These are phyloP conservation scores for Lepidotrigona ventralis DNA, from an alignment of 1,140 invertebrate species.

Conservation along the genomic window DNA sequence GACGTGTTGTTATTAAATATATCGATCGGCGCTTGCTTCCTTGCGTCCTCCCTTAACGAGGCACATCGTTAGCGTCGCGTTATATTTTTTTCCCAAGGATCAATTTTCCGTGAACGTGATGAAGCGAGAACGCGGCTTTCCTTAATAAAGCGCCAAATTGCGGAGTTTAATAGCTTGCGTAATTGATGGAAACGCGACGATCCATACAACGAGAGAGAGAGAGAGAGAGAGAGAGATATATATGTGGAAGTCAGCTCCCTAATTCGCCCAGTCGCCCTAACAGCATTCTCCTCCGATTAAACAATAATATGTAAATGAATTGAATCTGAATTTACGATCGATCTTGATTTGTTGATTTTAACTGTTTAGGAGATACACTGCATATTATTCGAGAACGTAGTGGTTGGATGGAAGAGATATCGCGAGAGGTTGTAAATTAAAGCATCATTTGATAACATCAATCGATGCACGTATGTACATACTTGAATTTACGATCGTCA, in stretches of 20 bases:
- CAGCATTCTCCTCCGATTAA: neutral
- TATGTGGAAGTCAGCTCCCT: neutral
- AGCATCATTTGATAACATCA: neutral
- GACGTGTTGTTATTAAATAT: conserved; percentile 26
- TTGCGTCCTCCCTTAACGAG: neutral
- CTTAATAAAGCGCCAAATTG: conserved; percentile 38
- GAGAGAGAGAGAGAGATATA: no score
- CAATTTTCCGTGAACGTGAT: conserved; percentile 1
- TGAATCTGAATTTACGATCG: neutral
- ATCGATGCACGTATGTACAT: neutral
- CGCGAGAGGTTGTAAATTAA: neutral
- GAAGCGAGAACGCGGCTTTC: neutral
- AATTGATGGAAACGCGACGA: conserved; percentile 35
- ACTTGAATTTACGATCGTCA: neutral
- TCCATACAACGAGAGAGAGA: conserved; percentile 1
- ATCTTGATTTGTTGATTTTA: neutral
- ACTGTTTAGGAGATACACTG: neutral
- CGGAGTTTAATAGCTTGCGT: conserved; percentile 14
- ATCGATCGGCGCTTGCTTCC: neutral
- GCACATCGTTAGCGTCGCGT: conserved; percentile 27
- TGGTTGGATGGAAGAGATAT: neutral
- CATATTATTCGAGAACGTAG: neutral
- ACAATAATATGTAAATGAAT: neutral
- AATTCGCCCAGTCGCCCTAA: neutral
- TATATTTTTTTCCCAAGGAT: conserved; percentile 15